A percentile compares a stretch with the other conserved stretches of the same genome.
phyloP scores from a whole-genome alignment of 2,888 invertebrate species.

The Oscheius sp. region DNA sequence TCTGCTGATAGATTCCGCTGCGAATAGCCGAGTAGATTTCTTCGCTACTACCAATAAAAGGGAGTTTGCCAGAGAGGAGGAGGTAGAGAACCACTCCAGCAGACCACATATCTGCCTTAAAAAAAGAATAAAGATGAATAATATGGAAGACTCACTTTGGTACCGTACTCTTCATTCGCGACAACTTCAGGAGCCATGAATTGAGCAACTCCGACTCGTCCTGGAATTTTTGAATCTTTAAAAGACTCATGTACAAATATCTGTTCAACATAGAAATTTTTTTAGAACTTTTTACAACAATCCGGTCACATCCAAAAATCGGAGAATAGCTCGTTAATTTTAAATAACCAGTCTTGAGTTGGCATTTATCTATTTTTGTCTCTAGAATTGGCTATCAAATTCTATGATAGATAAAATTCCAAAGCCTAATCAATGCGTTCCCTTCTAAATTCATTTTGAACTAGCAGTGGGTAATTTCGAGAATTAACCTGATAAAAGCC shows the following conservation, averaged over 20 bases:
- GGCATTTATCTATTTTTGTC: too few relatives aligned
- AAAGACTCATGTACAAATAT: neutral
- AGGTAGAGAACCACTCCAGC: conserved; percentile 89
- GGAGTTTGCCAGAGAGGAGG: conserved; percentile 89
- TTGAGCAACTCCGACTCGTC: conserved; percentile 91
- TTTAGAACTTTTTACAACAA: too few relatives aligned
- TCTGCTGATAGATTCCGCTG: conserved; percentile 70
- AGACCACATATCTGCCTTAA: conserved; percentile 86
- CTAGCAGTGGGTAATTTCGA: too few relatives aligned
- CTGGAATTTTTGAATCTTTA: too few relatives aligned
- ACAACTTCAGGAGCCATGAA: conserved; percentile 99
- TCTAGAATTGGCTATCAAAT: too few relatives aligned
- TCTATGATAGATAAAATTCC: too few relatives aligned
- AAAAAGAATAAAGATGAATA: neutral
- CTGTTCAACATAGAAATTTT: neutral
- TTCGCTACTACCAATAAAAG: conserved; percentile 92
- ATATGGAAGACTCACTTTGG: conserved; percentile 14
- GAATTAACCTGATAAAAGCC: too few relatives aligned
- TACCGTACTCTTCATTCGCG: conserved; percentile 79
- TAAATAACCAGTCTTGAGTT: too few relatives aligned
- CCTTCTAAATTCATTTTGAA: too few relatives aligned
- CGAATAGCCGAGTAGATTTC: conserved; percentile 87
- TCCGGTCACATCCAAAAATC: too few relatives aligned
- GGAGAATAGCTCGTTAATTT: too few relatives aligned
- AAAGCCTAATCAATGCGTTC: too few relatives aligned